Percentiles rank a stretch among this genome's conserved stretches.
phyloP scores from a whole-genome alignment of 2,113 vertebrate species.

The Channa argus region DNA sequence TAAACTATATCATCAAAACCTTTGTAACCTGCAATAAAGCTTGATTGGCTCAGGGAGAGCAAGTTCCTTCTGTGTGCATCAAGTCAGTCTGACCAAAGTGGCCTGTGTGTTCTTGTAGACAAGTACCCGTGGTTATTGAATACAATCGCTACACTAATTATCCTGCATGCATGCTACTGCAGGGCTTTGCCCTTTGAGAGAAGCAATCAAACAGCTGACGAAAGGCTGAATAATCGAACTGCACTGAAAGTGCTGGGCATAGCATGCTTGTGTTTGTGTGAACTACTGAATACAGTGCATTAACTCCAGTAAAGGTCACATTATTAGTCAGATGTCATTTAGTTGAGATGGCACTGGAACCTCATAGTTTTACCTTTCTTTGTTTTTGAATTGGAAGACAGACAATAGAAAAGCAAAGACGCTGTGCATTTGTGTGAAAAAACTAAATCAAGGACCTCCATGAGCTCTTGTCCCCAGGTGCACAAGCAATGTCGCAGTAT shows the following conservation, averaged over 20 bases:
- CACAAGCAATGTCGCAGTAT: conserved; percentile 14
- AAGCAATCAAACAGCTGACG: conserved; percentile 82
- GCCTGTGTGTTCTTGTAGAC: conserved; percentile 66
- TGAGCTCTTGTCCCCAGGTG: conserved; percentile 14
- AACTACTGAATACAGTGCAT: conserved; percentile 1
- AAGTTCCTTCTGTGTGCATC: conserved; percentile 63
- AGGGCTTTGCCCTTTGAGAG: conserved; percentile 82
- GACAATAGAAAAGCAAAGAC: conserved; percentile 1
- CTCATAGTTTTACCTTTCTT: background rate
- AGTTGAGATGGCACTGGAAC: background rate
- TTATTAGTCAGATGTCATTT: conserved; percentile 8
- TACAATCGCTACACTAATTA: conserved; percentile 79
- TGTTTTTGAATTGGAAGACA: conserved; percentile 17
- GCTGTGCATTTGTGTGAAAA: conserved; percentile 8
- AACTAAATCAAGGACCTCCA: conserved; percentile 37
- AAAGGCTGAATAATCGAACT: conserved; percentile 80
- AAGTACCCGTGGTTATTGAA: conserved; percentile 69
- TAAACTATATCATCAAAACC: conserved; percentile 75
- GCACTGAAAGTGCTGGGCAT: conserved; percentile 64
- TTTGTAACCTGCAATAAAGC: conserved; percentile 76
- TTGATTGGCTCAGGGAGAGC: conserved; percentile 71
- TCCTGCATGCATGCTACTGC: conserved; percentile 74
- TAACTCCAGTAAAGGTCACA: conserved; percentile 19
- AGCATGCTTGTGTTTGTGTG: conserved; percentile 12
- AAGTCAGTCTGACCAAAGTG: conserved; percentile 76